Conservation (phyloP, 2,113 vertebrate genomes). For the Gasterosteus nipponicus region DNA sequence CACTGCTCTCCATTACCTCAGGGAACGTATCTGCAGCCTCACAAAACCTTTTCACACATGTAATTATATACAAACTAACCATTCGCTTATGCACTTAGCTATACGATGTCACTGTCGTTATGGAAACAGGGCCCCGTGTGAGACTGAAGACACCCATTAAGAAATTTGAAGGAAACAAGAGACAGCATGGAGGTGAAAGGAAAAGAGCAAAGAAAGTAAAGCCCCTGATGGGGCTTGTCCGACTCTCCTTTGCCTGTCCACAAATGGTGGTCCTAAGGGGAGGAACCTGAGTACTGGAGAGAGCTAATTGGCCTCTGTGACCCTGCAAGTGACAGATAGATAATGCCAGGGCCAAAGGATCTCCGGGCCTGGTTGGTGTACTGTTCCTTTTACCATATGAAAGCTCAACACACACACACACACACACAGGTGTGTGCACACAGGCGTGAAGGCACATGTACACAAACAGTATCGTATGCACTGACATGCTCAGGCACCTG, state of each 20-base stretch:
- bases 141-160: conserved; percentile 18
- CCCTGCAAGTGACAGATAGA: conserved; percentile 52
- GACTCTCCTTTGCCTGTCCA: conserved; percentile 11
- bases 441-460: conserved; percentile 6
- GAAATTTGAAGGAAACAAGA: conserved; percentile 16
- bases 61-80: not conserved
- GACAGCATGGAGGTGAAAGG: not conserved
- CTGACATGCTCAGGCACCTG: conserved; percentile 9
- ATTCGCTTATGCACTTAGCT: not conserved
- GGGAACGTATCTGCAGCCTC: not conserved
- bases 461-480: conserved; percentile 28
- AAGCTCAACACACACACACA: conserved; percentile 29
- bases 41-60: not conserved
- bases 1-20: not conserved
- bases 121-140: not conserved
- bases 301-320: conserved; percentile 29
- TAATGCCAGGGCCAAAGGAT: conserved; percentile 40
- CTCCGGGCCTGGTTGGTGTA: conserved; percentile 25
- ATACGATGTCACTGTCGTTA: not conserved
- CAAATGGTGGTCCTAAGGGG: conserved; percentile 33
- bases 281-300: conserved; percentile 28
- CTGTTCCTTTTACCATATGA: conserved; percentile 23
- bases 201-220: not conserved
- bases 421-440: conserved; percentile 15
- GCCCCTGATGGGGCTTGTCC: not conserved